Base-by-base conservation (phyloP, 92 coral and sea anemone genomes). In the Ricordea florida region DNA sequence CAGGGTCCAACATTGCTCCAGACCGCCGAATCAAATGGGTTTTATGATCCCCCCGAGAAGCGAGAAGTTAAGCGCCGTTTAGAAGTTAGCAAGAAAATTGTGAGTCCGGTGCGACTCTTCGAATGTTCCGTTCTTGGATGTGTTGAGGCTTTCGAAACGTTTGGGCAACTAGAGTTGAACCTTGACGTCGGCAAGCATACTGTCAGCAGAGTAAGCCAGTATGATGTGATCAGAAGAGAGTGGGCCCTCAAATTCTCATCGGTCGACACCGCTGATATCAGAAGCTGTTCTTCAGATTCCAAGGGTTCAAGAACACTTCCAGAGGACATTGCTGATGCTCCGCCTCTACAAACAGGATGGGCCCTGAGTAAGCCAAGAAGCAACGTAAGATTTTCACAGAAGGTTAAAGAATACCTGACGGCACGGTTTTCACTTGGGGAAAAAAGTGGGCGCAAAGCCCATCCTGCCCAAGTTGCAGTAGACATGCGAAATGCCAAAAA, bases 351-450 rank as follows among this genome's bases (percentile, higher is more conserved):
- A 42, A 33, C 22, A 27, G 93, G 93, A 40, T 83, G 85, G 87
- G 94, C 87, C 34, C 46, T 89, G 27, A 84, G 73, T 37, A 89
- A 74, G 63, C 73, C 87, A 25, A 76, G 76, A 68, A 77, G 81
- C 57, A 83, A 48, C 69, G 53, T 49, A 26, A 74, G 85, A 51
- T 89, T 89, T 59, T 71, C 91, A n/a, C 57, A 63, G 28, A 85
- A 89, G 48, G 91, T 81, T 10, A 89, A 68, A 58, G 85, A 85
- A 3, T 89, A 89, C 55, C 82, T 89, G 25, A 89, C 79, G 9
- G 76, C 83, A 85, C 74, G 83, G 45, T 89, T 85, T 41, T 56
- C 69, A 38, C 57, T 85, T 45, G 96, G 96, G 41, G 91, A 85
- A 81, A 80, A 78, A 72, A 76, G 82, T 3, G 88, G 88, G 8